Percentiles rank a stretch among this genome's conserved stretches.
These are phyloP conservation scores for Neotoma lepida DNA, from an alignment of 2,113 vertebrate species.

Conservation along the genomic window DNA sequence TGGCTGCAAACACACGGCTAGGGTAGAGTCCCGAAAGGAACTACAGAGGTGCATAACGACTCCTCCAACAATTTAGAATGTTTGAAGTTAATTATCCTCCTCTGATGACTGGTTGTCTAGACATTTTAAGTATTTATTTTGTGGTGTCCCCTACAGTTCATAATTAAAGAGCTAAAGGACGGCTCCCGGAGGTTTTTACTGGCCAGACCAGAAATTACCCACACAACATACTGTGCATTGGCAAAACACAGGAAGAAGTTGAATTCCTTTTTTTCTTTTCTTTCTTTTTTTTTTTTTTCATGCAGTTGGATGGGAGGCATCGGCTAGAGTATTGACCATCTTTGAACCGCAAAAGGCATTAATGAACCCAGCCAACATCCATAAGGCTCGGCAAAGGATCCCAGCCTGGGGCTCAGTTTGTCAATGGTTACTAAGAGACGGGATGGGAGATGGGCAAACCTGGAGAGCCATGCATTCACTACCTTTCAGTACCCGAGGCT, in stretches of 20 bases:
- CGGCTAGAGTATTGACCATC: slow-evolving; percentile 59
- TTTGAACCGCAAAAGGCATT: slow-evolving; percentile 71
- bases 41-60: slow-evolving; percentile 81
- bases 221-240: slow-evolving; percentile 78
- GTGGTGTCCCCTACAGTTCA: slow-evolving; percentile 85
- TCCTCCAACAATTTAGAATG: slow-evolving; percentile 82
- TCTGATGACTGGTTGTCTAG: slow-evolving; percentile 85
- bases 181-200: slow-evolving; percentile 84
- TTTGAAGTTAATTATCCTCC: slow-evolving; percentile 84
- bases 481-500: not conserved
- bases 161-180: slow-evolving; percentile 85
- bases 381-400: not conserved
- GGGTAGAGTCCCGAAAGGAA: slow-evolving; percentile 66
- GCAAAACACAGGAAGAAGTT: slow-evolving; percentile 77
- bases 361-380: slow-evolving; percentile 52
- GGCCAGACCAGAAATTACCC: slow-evolving; percentile 84
- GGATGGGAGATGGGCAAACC: not conserved
- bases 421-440: slow-evolving; percentile 40
- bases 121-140: slow-evolving; percentile 86
- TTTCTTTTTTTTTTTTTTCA: not conserved
- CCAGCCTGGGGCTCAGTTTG: not conserved
- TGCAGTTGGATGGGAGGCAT: slow-evolving; percentile 69
- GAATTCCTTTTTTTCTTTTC: slow-evolving; percentile 65
- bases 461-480: not conserved
- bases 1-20: slow-evolving; percentile 42